Base-by-base conservation (phyloP, 2,888 invertebrate genomes). In the Phania funesta region DNA sequence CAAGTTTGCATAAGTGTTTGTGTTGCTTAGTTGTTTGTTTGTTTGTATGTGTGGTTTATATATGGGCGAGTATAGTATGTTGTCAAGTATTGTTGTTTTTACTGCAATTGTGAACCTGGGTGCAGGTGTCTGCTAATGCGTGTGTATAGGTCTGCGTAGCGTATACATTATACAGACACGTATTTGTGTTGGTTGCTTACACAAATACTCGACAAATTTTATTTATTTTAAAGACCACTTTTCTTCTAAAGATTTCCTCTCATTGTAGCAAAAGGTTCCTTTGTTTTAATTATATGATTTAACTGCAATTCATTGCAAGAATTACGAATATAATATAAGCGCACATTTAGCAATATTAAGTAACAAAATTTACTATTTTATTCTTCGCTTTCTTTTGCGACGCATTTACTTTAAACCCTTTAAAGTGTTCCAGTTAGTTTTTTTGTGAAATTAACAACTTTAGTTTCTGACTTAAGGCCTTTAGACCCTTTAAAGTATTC, bases 181-280 rank as follows among this genome's bases (percentile, higher is more conserved):
- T 76, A 67, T 67, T 60, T 35, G 9, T 26, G 32, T 29, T 67
- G 44, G 68, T 76, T 71, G 65, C 75, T 76, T 71, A 81, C 76
- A 80, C 80, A 80, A 80, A 80, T 76, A 67, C 71, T 76, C 71
- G 35, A 67, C 67, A 73, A 68, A 48, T 73, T 77, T 76, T 81
- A 56, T 73, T 73, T 70, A 26, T 70, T 64, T 52, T 26, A 77
- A 77, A 81, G 62, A 73, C 54, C 76, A 73, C 76, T 77, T 67
- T 76, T 76, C 60, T 62, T 68, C 58, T 29, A 67, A 41, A 77
- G 76, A 77, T 73, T 73, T 81, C 60, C 73, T 67, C 41, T 18
- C 22, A 9, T 50, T 58, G 44, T 65, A 62, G 41, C 70, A 65
- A 76, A 58, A 71, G 65, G 52, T 62, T 22, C 60, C 71, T 60